Evolutionary conservation across 92 coral and sea anemone species (phyloP), one percentile per base, ranked within the genome.

Genomic region (Bergia puertoricense): DNA sequence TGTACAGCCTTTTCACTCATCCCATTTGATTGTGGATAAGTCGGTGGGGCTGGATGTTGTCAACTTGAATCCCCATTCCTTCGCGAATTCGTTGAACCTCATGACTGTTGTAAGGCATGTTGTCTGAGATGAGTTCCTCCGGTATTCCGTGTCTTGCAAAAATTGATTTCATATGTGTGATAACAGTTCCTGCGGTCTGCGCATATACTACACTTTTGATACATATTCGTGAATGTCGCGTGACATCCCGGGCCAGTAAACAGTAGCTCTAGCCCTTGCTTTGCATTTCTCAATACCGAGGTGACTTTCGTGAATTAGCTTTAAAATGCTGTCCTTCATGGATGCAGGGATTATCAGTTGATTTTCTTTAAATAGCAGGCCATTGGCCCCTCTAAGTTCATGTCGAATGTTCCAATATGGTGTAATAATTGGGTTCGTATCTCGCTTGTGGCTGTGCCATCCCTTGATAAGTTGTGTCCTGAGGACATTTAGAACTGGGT

Each of bases 101-200:
- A 37, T 30, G 59, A 71, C 94, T 91, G 79, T 83, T 91, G 81
- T 91, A 91, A 14, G 96, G 92, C 91, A 91, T 91, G 88, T 90
- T 91, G 88, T 93, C 95, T 69, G 96, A 90, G 5, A 91, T 78
- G 0, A 91, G 84, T 46, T 93, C 92, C 62, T 93, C 96, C 72
- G 96, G 93, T 44, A 93, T 93, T 62, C 92, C 94, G 72, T 93
- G 90, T 30, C 92, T 86, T 6, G 91, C 89, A 78, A 92, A 90
- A 37, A 89, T 89, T 8, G 93, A 90, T 79, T 91, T 94, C 90
- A 90, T 91, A 76, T 86, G 82, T 36, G 59, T 90, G 67, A 90
- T 59, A 77, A 94, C 79, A 40, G 93, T 88, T 76, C 88, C 76
- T 8, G 91, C 90, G 30, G 94, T 87, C 74, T 94, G 81, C 80